A percentile compares a stretch with the other conserved stretches of the same genome.
These are phyloP conservation scores for Rhyzopertha dominica DNA, from an alignment of 1,140 invertebrate genomes.

Conservation along the genomic window DNA sequence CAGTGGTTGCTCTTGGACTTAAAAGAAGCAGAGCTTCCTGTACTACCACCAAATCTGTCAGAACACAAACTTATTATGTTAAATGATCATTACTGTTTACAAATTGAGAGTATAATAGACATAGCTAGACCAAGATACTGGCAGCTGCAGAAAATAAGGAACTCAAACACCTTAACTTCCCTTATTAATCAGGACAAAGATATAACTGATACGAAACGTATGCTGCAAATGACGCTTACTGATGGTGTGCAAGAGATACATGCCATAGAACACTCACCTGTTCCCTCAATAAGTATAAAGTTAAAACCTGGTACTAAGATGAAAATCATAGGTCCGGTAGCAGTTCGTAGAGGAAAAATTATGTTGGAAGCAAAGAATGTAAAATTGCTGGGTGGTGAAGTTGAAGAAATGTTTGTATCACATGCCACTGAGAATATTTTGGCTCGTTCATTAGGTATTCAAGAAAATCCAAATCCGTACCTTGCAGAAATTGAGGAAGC, in stretches of 20 bases:
- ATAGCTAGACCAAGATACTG: slow-evolving; percentile 55
- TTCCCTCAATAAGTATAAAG: slow-evolving; percentile 56
- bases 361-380: slow-evolving; percentile 61
- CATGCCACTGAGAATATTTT: slow-evolving; percentile 61
- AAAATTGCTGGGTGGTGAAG: slow-evolving; percentile 68
- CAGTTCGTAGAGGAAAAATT: slow-evolving; percentile 64
- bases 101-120: slow-evolving; percentile 44
- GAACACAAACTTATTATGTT: slow-evolving; percentile 46
- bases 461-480: slow-evolving; percentile 48
- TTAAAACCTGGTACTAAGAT: slow-evolving; percentile 64
- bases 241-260: slow-evolving; percentile 67
- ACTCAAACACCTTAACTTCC: slow-evolving; percentile 51
- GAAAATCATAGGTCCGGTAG: slow-evolving; percentile 57
- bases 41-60: slow-evolving; percentile 51
- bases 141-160: slow-evolving; percentile 59
- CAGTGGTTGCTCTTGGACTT: slow-evolving; percentile 63
- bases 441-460: slow-evolving; percentile 51
- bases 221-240: slow-evolving; percentile 68
- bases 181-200: slow-evolving; percentile 47
- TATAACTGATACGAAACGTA: slow-evolving; percentile 50
- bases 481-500: slow-evolving; percentile 35
- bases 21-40: slow-evolving; percentile 50
- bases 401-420: slow-evolving; percentile 55
- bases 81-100: slow-evolving; percentile 53
- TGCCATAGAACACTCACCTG: slow-evolving; percentile 68